Evolutionary conservation across 2,113 vertebrate species (phyloP).

Genomic region (Turdus rufiventris): DNA sequence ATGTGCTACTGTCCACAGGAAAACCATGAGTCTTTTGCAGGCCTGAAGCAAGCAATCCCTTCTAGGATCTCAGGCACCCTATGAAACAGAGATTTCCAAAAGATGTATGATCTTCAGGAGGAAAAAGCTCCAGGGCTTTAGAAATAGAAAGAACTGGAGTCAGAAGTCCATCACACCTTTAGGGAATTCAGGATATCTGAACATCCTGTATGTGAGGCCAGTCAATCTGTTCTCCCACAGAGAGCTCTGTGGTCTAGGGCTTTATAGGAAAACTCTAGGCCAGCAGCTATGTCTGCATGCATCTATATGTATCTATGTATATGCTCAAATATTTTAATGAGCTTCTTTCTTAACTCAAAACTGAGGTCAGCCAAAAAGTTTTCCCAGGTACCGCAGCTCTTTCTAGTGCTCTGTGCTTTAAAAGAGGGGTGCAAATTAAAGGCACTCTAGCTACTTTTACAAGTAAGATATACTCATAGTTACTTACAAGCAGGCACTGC

Average conservation of each 20-base stretch:
- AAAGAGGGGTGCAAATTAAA: background rate
- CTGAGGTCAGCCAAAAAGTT: background rate
- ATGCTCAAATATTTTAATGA: background rate
- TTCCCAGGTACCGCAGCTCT: background rate
- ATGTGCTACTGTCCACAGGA: background rate
- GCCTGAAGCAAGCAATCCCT: background rate
- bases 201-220: background rate
- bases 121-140: background rate
- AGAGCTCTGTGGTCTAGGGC: background rate
- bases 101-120: background rate
- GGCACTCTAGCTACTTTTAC: background rate
- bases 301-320: accelerated
- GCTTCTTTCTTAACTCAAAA: background rate
- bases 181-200: background rate
- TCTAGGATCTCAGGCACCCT: background rate
- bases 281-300: background rate
- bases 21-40: background rate
- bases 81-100: background rate
- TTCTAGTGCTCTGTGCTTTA: background rate
- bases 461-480: background rate
- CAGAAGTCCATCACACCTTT: background rate
- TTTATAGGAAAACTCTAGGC: background rate
- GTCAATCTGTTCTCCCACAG: background rate
- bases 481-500: background rate
- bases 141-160: background rate